Evolutionary conservation across 2,797 vertebrate genomes (phyloP).

Genomic region (Danio choprae): DNA sequence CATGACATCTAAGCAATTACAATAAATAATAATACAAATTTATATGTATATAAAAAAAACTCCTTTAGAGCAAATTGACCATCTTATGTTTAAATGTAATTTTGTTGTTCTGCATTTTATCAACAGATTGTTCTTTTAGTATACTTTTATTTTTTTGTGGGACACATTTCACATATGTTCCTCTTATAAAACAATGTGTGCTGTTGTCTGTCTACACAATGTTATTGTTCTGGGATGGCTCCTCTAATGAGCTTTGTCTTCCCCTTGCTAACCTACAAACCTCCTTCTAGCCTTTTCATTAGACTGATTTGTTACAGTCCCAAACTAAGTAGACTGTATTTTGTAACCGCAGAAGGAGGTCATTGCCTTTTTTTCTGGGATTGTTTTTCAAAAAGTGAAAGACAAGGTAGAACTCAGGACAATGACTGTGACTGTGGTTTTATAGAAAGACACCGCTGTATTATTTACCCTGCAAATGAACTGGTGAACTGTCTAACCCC

Average conservation of each 20-base stretch:
- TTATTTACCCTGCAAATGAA: conserved; percentile 14
- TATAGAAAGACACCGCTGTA: conserved; percentile 36
- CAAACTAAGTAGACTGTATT: conserved; percentile 58
- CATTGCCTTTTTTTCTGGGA: conserved; percentile 44
- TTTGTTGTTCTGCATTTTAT: conserved; percentile 55
- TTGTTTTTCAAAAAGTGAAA: conserved; percentile 57
- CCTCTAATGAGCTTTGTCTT: conserved; percentile 59
- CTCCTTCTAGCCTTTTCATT: conserved; percentile 51
- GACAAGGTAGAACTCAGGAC: conserved; percentile 39
- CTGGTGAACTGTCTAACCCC: conserved; percentile 26
- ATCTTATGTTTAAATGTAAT: background rate
- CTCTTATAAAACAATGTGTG: conserved; percentile 45
- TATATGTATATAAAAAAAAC: too few relatives aligned
- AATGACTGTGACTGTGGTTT: conserved; percentile 30
- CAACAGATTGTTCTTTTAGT: conserved; percentile 40
- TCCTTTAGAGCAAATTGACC: background rate
- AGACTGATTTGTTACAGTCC: conserved; percentile 59
- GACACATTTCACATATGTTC: conserved; percentile 40
- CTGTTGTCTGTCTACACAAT: conserved; percentile 45
- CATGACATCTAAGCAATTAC: too few relatives aligned
- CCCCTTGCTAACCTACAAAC: conserved; percentile 58
- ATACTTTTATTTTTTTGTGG: background rate
- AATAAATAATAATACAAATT: too few relatives aligned
- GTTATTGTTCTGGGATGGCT: conserved; percentile 50
- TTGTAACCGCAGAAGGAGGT: conserved; percentile 58